Evolutionary conservation across 1,140 invertebrate genomes (phyloP).

Genomic region (Apis dorsata): DNA sequence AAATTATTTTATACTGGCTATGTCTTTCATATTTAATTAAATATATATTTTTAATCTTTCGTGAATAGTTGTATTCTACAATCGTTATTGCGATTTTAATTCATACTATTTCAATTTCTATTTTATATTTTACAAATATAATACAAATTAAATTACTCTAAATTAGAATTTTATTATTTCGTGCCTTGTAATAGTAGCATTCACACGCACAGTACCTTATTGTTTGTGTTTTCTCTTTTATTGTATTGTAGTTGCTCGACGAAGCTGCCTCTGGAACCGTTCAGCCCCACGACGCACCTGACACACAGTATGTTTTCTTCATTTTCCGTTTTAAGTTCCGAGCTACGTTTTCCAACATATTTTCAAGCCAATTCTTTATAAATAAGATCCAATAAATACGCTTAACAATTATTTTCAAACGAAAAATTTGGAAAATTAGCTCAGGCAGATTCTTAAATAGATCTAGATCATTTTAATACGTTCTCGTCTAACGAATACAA

Average conservation of each 20-base stretch:
- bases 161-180: conserved; percentile 18
- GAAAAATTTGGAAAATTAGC: background rate
- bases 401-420: background rate
- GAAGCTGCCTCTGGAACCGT: conserved; percentile 73
- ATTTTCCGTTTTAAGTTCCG: conserved; percentile 46
- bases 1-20: background rate
- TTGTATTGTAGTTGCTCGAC: conserved; percentile 78
- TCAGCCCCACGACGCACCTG: conserved; percentile 68
- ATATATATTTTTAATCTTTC: background rate
- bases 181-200: conserved; percentile 51
- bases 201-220: conserved; percentile 80
- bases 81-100: too few relatives aligned
- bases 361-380: background rate
- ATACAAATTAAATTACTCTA: background rate
- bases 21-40: background rate
- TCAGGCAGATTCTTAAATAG: background rate
- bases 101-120: background rate
- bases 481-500: too few relatives aligned
- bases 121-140: background rate
- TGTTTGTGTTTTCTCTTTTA: conserved; percentile 79
- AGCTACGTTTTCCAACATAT: background rate
- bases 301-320: conserved; percentile 75
- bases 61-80: too few relatives aligned
- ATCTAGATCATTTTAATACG: too few relatives aligned
- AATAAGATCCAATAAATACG: background rate